A percentile compares a stretch with the other conserved stretches of the same genome.
phyloP scores from a whole-genome alignment of 2,113 vertebrate genomes.

The Crypturellus undulatus region DNA sequence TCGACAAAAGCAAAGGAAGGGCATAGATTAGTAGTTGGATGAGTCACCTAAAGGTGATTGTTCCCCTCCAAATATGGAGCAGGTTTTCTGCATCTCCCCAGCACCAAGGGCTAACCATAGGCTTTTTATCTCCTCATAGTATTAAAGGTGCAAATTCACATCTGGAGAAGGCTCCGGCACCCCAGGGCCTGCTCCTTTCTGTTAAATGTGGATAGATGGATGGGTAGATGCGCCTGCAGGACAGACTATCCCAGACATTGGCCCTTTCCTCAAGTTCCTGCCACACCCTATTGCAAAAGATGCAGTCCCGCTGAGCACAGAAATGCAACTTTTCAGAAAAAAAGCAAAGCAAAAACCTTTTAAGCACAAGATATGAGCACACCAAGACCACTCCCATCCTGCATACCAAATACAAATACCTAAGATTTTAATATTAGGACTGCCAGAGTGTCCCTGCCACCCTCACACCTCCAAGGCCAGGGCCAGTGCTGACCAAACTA shows the following conservation, averaged over 20 bases:
- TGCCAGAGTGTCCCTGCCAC: not conserved
- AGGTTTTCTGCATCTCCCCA: not conserved
- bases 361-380: not conserved
- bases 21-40: not conserved
- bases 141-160: not conserved
- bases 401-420: not conserved
- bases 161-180: not conserved
- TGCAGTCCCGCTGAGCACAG: not conserved
- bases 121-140: not conserved
- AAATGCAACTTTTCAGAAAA: not conserved
- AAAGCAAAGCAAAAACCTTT: not conserved
- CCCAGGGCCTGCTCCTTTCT: not conserved
- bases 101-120: not conserved
- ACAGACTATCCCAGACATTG: not conserved
- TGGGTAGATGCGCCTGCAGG: not conserved
- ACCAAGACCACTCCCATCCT: not conserved
- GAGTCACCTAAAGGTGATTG: not conserved
- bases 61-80: not conserved
- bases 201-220: not conserved
- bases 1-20: not conserved
- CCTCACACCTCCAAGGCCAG: not conserved
- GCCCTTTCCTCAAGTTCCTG: not conserved
- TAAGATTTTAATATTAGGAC: not conserved
- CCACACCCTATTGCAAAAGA: not conserved
- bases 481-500: rapidly evolving